A percentile compares a stretch with the other conserved stretches of the same genome.
Conservation (phyloP, 2,888 invertebrate genomes). For the Drosophila falleni region DNA sequence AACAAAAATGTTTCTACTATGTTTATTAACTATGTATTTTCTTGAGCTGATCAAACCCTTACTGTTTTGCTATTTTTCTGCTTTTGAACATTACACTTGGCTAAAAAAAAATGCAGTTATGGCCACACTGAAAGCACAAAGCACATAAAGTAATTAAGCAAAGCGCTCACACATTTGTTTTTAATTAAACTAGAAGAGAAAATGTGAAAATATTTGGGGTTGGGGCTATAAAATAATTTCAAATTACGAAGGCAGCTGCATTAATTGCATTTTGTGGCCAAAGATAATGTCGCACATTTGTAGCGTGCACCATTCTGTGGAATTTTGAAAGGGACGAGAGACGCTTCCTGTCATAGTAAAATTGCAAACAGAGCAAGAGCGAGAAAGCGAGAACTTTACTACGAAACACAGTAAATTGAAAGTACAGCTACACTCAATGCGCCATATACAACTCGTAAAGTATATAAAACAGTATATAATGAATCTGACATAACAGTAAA, state of each 20-base stretch:
- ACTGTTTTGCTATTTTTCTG: background rate
- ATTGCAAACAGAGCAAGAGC: slow-evolving; percentile 1
- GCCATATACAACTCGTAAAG: slow-evolving; percentile 33
- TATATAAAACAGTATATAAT: slow-evolving; percentile 17
- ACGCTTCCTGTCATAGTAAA: slow-evolving; percentile 23
- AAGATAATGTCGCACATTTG: slow-evolving; percentile 27
- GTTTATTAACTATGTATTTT: too few species aligned
- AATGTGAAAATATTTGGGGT: background rate
- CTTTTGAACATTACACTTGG: background rate
- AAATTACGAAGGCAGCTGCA: slow-evolving; percentile 39
- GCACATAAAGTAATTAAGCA: slow-evolving; percentile 17
- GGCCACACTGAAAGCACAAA: background rate
- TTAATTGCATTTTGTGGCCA: slow-evolving; percentile 60
- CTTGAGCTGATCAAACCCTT: too few species aligned
- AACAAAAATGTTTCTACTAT: too few species aligned
- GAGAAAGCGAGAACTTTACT: slow-evolving; percentile 52
- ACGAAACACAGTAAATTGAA: slow-evolving; percentile 56
- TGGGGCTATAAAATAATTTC: slow-evolving; percentile 37
- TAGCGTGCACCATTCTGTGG: background rate
- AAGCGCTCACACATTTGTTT: slow-evolving; percentile 8
- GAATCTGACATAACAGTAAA: slow-evolving; percentile 39
- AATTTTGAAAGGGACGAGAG: background rate
- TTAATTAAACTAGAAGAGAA: slow-evolving; percentile 18
- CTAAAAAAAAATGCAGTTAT: background rate
- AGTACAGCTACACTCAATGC: slow-evolving; percentile 56